A percentile compares a stretch with the other conserved stretches of the same genome.
phyloP scores from a whole-genome alignment of 2,797 vertebrate species.

The Periophthalmus magnuspinnatus region DNA sequence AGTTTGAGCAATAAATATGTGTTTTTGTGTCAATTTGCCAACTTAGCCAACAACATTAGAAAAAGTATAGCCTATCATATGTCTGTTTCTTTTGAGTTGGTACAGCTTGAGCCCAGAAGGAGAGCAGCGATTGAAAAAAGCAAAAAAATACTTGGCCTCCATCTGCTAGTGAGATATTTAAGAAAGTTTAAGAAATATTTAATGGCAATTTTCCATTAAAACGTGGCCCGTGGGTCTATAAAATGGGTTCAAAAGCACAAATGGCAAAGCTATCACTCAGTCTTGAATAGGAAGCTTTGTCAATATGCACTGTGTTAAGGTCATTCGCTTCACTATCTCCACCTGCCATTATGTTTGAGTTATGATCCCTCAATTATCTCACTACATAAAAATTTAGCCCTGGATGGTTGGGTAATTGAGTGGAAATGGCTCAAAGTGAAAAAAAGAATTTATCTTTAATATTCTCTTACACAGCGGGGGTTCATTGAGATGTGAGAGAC shows the following conservation, averaged over 20 bases:
- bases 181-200: not conserved
- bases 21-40: too few relatives aligned
- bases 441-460: slow-evolving; percentile 63
- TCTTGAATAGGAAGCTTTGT: slow-evolving; percentile 57
- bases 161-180: not conserved
- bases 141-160: not conserved
- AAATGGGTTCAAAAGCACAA: slow-evolving; percentile 64
- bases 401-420: slow-evolving; percentile 54
- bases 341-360: slow-evolving; percentile 54
- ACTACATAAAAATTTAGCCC: slow-evolving; percentile 48
- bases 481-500: slow-evolving; percentile 43
- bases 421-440: slow-evolving; percentile 52
- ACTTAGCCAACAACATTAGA: too few relatives aligned
- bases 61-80: not conserved
- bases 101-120: too few relatives aligned
- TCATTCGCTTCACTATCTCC: slow-evolving; percentile 58
- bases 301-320: slow-evolving; percentile 65
- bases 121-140: not conserved
- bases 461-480: slow-evolving; percentile 42
- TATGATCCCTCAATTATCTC: slow-evolving; percentile 68
- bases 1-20: too few relatives aligned
- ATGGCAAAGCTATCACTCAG: slow-evolving; percentile 74
- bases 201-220: slow-evolving; percentile 38
- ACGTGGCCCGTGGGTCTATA: slow-evolving; percentile 56
- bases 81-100: not conserved